Evolutionary conservation across 1,140 invertebrate genomes (phyloP).

Genomic region (Rhyacophila brunnea): DNA sequence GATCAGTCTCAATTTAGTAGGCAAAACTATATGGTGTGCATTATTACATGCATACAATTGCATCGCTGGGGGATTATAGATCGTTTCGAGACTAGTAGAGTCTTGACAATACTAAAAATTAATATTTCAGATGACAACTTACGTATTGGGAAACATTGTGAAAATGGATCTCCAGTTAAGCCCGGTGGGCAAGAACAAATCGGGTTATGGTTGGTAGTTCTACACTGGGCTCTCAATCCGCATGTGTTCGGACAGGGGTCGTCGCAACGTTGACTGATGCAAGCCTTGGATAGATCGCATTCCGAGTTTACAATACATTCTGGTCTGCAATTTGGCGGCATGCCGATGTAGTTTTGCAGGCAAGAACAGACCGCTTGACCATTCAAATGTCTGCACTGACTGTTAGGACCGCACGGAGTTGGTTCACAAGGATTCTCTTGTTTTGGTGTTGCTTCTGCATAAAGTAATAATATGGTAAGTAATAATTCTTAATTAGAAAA

Average conservation of each 20-base stretch:
- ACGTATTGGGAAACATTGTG: conserved; percentile 53
- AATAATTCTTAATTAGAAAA: no score
- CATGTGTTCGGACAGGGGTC: conserved; percentile 79
- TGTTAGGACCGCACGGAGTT: conserved; percentile 76
- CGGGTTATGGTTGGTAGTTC: conserved; percentile 65
- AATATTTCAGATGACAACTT: no score
- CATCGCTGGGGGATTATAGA: no score
- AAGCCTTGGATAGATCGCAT: conserved; percentile 67
- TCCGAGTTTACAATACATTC: conserved; percentile 77
- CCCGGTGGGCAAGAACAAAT: conserved; percentile 72
- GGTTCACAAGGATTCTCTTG: conserved; percentile 67
- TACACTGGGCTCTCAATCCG: conserved; percentile 69
- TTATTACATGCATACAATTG: no score
- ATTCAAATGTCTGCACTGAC: conserved; percentile 69
- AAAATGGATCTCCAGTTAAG: conserved; percentile 74
- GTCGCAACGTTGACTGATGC: conserved; percentile 74
- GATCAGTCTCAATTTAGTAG: no score
- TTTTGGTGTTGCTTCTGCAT: conserved; percentile 43
- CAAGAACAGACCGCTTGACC: conserved; percentile 75
- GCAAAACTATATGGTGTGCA: no score
- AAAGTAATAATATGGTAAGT: no score
- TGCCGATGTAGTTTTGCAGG: conserved; percentile 66
- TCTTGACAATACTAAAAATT: no score
- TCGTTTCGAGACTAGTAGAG: no score
- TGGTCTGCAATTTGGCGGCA: conserved; percentile 70